Evolutionary conservation across 2,888 invertebrate species (phyloP).

Genomic region (Anthrax anthrax): DNA sequence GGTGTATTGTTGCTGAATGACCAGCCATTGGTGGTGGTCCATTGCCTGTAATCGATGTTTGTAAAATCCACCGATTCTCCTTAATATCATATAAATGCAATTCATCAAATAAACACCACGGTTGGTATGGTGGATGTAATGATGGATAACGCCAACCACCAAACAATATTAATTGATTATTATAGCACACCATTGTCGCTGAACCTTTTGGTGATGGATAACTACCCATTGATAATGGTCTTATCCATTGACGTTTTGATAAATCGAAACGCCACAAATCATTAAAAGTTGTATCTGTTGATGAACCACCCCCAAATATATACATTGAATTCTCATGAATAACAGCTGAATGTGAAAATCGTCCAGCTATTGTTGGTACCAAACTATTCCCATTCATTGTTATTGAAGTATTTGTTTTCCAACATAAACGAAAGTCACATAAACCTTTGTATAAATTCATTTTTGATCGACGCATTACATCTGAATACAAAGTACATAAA

Average conservation of each 20-base stretch:
- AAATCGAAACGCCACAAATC: constrained; percentile 92
- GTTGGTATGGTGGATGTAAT: constrained; percentile 68
- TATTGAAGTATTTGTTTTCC: constrained; percentile 46
- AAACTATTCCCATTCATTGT: constrained; percentile 13
- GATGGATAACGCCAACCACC: constrained; percentile 95
- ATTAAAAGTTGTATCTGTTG: constrained; percentile 88
- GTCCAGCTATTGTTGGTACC: constrained; percentile 65
- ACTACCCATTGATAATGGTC: constrained; percentile 60
- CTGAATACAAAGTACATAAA: constrained; percentile 47
- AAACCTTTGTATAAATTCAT: constrained; percentile 64
- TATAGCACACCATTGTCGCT: constrained; percentile 79
- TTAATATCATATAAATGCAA: constrained; percentile 74
- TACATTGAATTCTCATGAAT: constrained; percentile 76
- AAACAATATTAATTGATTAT: constrained; percentile 70
- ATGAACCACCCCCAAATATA: constrained; percentile 92
- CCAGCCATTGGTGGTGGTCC: constrained; percentile 54
- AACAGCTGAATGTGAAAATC: constrained; percentile 86
- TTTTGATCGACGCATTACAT: constrained; percentile 60
- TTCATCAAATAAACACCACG: constrained; percentile 81
- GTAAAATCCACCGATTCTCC: constrained; percentile 59
- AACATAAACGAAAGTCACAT: constrained; percentile 57
- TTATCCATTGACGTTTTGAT: constrained; percentile 68
- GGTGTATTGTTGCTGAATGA: constrained; percentile 79
- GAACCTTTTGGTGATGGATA: constrained; percentile 95
- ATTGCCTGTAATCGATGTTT: constrained; percentile 12